These are phyloP conservation scores for Nymphalis io DNA, from an alignment of 1,140 invertebrate species.

Conservation along the genomic window DNA sequence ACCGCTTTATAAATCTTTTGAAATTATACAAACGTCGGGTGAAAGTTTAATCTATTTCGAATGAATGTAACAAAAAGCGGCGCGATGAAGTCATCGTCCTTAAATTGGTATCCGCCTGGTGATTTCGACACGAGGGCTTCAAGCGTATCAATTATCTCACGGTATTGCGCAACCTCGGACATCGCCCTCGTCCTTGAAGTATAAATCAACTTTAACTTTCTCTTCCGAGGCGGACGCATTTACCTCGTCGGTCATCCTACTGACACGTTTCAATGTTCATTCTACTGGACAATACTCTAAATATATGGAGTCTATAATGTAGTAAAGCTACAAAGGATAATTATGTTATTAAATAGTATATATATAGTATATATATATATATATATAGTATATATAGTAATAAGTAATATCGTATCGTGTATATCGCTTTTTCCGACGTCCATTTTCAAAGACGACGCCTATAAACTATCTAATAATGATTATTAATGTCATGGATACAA, in stretches of 20 bases:
- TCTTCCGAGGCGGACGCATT: constrained; percentile 32
- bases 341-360: too few species aligned
- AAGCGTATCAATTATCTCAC: constrained; percentile 60
- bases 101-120: constrained; percentile 59
- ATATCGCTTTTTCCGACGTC: too few species aligned
- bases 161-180: constrained; percentile 65
- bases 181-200: constrained; percentile 69
- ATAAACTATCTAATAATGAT: too few species aligned
- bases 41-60: constrained; percentile 50
- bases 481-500: too few species aligned
- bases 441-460: too few species aligned
- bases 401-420: too few species aligned
- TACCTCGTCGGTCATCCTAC: constrained; percentile 18
- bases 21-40: constrained; percentile 38
- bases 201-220: constrained; percentile 53
- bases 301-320: too few species aligned
- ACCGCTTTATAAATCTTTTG: too few species aligned
- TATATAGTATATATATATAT: too few species aligned
- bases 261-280: neutral
- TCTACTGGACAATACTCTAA: too few species aligned
- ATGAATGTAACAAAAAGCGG: constrained; percentile 37
- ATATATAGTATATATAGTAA: too few species aligned
- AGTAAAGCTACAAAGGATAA: too few species aligned
- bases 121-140: constrained; percentile 52
- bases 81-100: constrained; percentile 64